Evolutionary conservation across 1,140 invertebrate species (phyloP).

Genomic region (Trachymyrmex septentrionalis): DNA sequence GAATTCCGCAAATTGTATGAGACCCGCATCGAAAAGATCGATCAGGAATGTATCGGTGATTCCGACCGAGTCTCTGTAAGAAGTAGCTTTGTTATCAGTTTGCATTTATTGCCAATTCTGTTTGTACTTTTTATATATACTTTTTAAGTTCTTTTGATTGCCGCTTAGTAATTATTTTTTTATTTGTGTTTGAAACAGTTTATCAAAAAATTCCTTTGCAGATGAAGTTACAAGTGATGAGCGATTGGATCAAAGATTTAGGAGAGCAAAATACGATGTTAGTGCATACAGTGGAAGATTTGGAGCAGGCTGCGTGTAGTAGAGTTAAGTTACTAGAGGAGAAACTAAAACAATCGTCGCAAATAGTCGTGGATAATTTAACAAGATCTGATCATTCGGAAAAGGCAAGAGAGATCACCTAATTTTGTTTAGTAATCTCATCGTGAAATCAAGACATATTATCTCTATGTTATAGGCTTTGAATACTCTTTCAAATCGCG

Average conservation of each 20-base stretch:
- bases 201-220: constrained; percentile 75
- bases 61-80: constrained; percentile 74
- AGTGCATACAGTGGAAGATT: constrained; percentile 87
- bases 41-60: constrained; percentile 62
- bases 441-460: not conserved
- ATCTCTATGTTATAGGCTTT: constrained; percentile 74
- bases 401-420: constrained; percentile 71
- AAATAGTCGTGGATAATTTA: constrained; percentile 79
- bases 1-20: constrained; percentile 79
- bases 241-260: constrained; percentile 87
- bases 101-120: not conserved
- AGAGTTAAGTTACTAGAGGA: constrained; percentile 87
- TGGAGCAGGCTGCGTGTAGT: constrained; percentile 87
- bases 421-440: not conserved
- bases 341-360: constrained; percentile 84
- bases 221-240: constrained; percentile 87
- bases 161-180: not conserved
- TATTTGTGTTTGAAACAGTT: not conserved
- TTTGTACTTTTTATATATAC: not conserved
- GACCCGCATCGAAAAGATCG: constrained; percentile 75
- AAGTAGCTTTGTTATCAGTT: constrained; percentile 11
- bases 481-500: constrained; percentile 76
- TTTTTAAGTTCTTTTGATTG: constrained; percentile 19
- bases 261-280: constrained; percentile 88
- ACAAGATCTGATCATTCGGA: constrained; percentile 76